Conservation (phyloP, 2,113 vertebrate species). For the Ciconia stormi region DNA sequence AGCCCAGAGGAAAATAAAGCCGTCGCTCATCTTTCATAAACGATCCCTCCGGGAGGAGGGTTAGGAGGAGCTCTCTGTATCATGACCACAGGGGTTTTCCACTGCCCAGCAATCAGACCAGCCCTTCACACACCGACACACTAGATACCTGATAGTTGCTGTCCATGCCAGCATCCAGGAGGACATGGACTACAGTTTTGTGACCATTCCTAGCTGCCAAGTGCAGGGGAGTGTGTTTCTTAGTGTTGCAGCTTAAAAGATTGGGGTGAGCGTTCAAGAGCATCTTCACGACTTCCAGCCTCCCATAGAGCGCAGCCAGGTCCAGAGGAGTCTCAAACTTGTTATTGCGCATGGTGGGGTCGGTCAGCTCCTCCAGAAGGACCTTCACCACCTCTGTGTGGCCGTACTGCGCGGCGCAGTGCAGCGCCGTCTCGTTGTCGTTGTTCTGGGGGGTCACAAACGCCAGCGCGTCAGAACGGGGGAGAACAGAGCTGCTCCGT, state of each 20-base stretch:
- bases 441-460: constrained; percentile 85
- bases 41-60: fast-evolving
- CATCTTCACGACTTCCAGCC: constrained; percentile 97
- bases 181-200: constrained; percentile 89
- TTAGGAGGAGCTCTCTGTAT: not conserved
- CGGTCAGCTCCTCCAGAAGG: constrained; percentile 94
- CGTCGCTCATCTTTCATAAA: not conserved
- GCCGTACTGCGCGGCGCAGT: constrained; percentile 96
- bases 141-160: constrained; percentile 93
- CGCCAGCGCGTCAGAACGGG: not conserved
- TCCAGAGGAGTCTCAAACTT: constrained; percentile 97
- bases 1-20: constrained; percentile 1
- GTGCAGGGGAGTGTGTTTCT: constrained; percentile 94
- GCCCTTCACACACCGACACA: not conserved
- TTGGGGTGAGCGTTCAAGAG: constrained; percentile 94
- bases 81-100: not conserved
- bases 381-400: constrained; percentile 93
- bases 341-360: constrained; percentile 98
- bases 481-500: not conserved
- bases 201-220: constrained; percentile 94
- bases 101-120: not conserved
- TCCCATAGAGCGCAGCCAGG: constrained; percentile 91
- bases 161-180: constrained; percentile 94
- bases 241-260: constrained; percentile 91
- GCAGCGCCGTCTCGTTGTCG: constrained; percentile 96